A percentile compares a stretch with the other conserved stretches of the same genome.
These are phyloP conservation scores for Popillia japonica DNA, from an alignment of 1,140 invertebrate species.

Conservation along the genomic window DNA sequence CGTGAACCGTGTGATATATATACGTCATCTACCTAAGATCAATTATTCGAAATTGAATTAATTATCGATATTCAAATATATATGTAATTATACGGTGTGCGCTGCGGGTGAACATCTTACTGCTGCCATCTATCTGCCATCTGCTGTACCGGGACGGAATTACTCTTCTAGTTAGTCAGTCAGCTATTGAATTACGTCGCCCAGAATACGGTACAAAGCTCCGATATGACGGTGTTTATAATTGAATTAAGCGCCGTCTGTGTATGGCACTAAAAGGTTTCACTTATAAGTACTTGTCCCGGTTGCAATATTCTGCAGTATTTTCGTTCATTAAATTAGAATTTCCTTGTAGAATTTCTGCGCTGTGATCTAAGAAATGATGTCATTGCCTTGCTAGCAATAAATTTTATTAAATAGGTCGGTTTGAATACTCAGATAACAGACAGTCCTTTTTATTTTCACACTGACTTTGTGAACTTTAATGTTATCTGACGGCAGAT, in stretches of 20 bases:
- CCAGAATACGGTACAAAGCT: background rate
- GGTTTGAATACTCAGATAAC: too few species aligned
- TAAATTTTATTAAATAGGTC: too few species aligned
- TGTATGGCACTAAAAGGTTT: slow-evolving; percentile 25
- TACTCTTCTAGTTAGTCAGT: background rate
- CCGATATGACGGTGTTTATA: slow-evolving; percentile 3
- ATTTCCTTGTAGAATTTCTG: too few species aligned
- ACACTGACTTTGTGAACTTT: too few species aligned
- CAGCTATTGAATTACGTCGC: slow-evolving; percentile 18
- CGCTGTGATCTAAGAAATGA: too few species aligned
- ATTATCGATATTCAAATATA: slow-evolving; percentile 27
- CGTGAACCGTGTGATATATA: background rate
- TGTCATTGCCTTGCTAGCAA: too few species aligned
- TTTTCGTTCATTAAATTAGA: background rate
- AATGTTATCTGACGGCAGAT: too few species aligned
- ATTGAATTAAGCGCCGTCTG: slow-evolving; percentile 8
- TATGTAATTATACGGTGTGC: slow-evolving; percentile 14
- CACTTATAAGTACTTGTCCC: background rate
- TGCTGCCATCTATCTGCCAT: background rate
- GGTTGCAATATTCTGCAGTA: background rate
- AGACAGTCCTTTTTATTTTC: too few species aligned
- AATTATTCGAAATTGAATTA: slow-evolving; percentile 27
- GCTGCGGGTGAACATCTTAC: background rate
- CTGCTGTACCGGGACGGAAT: background rate
- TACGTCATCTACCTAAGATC: background rate